phyloP scores from a whole-genome alignment of 2,888 invertebrate genomes.

The Conchocele bisecta region DNA sequence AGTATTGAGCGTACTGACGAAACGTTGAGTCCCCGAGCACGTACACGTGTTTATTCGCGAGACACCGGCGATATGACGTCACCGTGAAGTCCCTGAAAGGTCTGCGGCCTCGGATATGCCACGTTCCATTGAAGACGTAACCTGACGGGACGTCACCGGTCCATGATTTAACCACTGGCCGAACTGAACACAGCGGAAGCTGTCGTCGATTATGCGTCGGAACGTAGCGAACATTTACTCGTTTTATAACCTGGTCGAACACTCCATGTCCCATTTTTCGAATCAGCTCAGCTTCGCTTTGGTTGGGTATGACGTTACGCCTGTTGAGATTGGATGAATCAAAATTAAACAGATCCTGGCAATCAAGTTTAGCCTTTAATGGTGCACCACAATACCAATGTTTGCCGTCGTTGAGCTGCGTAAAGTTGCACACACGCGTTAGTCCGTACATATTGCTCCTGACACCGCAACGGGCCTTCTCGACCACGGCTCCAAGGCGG shows the following conservation, averaged over 20 bases:
- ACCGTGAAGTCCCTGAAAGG: not conserved
- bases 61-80: conserved; percentile 15
- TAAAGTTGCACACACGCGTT: conserved; percentile 44
- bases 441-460: conserved; percentile 20
- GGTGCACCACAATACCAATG: conserved; percentile 50
- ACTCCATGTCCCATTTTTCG: conserved; percentile 22
- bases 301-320: not conserved
- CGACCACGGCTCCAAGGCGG: not conserved
- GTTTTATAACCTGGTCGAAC: conserved; percentile 3
- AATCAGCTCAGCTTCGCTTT: conserved; percentile 21
- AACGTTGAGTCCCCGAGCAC: conserved; percentile 46
- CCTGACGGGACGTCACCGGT: too few relatives aligned
- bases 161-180: too few relatives aligned
- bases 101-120: conserved; percentile 18
- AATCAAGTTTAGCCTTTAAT: not conserved
- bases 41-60: conserved; percentile 34
- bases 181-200: too few relatives aligned
- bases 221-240: too few relatives aligned
- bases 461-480: conserved; percentile 35
- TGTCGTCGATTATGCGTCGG: too few relatives aligned
- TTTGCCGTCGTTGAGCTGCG: conserved; percentile 22
- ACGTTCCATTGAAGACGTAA: not conserved
- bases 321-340: conserved; percentile 6
- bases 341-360: conserved; percentile 31
- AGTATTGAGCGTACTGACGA: conserved; percentile 35